phyloP scores from a whole-genome alignment of 2,113 vertebrate genomes.

The Chaenogobius annularis region DNA sequence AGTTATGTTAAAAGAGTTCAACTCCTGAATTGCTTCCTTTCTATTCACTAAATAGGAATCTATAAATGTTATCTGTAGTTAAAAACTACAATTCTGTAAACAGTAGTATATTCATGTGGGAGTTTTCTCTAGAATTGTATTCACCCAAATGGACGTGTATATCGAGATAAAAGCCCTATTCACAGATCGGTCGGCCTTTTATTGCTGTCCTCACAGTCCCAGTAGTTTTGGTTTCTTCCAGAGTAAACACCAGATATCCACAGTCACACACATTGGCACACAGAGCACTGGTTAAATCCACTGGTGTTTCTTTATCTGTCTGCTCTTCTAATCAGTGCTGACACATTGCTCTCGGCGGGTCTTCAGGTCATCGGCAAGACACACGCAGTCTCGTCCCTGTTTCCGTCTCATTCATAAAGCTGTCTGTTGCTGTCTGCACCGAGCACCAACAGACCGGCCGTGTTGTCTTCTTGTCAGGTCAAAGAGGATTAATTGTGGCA shows the following conservation, averaged over 20 bases:
- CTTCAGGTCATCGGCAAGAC: constrained; percentile 46
- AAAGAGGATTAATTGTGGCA: background rate
- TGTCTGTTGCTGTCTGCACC: background rate
- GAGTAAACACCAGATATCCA: constrained; percentile 31
- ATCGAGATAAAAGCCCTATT: background rate
- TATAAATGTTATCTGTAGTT: background rate
- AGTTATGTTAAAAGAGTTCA: too few species aligned
- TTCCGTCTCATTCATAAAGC: constrained; percentile 6
- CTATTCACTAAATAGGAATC: background rate
- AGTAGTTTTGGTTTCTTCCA: constrained; percentile 30
- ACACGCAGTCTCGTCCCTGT: constrained; percentile 28
- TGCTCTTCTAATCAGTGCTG: constrained; percentile 53
- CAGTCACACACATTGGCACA: constrained; percentile 23
- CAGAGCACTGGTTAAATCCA: constrained; percentile 21
- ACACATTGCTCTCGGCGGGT: constrained; percentile 42
- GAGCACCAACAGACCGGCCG: constrained; percentile 2
- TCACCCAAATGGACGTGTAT: background rate
- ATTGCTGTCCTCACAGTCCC: constrained; percentile 24
- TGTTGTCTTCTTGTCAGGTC: background rate
- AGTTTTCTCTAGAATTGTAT: background rate
- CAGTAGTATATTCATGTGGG: background rate
- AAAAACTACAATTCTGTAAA: background rate
- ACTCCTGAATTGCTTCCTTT: background rate
- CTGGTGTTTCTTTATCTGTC: constrained; percentile 32
- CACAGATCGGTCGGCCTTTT: constrained; percentile 12